phyloP scores from a whole-genome alignment of 1,140 invertebrate species.

The Protaetia brevitarsis region DNA sequence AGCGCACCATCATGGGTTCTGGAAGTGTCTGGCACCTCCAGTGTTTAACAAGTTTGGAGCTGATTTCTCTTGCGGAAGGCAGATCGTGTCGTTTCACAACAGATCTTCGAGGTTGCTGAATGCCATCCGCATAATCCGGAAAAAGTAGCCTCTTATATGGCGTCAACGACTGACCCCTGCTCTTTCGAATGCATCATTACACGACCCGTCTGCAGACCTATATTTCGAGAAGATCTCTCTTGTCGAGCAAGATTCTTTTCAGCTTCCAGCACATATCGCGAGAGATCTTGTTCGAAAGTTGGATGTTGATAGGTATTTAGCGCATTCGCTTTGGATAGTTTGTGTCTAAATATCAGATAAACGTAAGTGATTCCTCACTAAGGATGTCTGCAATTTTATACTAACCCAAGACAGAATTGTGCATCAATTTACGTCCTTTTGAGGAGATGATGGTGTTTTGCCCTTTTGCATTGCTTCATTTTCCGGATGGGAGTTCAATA shows the following conservation, averaged over 20 bases:
- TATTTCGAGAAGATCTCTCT: constrained; percentile 52
- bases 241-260: constrained; percentile 44
- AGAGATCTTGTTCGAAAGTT: constrained; percentile 43
- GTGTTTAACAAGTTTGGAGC: constrained; percentile 51
- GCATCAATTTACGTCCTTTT: constrained; percentile 49
- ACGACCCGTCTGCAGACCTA: constrained; percentile 68
- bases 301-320: constrained; percentile 56
- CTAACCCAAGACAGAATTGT: constrained; percentile 20
- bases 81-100: constrained; percentile 47
- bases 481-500: constrained; percentile 57
- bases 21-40: constrained; percentile 43
- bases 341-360: constrained; percentile 49
- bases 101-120: constrained; percentile 53
- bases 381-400: not conserved
- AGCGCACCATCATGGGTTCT: constrained; percentile 68
- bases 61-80: constrained; percentile 56
- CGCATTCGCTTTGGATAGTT: constrained; percentile 56
- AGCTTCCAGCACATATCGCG: constrained; percentile 28
- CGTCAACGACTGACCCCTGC: constrained; percentile 56
- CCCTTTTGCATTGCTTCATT: constrained; percentile 58
- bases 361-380: constrained; percentile 26
- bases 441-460: constrained; percentile 58
- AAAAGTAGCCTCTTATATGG: constrained; percentile 60
- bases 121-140: constrained; percentile 64
- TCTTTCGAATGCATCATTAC: constrained; percentile 65